Conservation (phyloP, 2,888 invertebrate species). For the Mellilla xanthometata region DNA sequence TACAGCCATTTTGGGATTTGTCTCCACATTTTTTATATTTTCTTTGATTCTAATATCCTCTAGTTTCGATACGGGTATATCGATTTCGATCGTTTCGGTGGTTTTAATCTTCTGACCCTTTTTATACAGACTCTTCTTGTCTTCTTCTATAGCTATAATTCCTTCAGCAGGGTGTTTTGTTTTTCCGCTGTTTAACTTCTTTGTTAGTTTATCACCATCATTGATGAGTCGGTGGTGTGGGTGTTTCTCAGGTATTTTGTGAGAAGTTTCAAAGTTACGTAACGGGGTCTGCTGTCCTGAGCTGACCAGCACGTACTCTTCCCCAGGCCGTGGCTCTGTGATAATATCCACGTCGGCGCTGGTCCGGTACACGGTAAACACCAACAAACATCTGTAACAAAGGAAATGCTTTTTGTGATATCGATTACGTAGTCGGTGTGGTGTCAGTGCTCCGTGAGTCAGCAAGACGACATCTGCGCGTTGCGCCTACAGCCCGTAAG, state of each 20-base stretch:
- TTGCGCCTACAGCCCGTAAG: conserved; percentile 48
- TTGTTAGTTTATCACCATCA: conserved; percentile 74
- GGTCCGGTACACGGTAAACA: conserved; percentile 67
- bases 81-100: conserved; percentile 71
- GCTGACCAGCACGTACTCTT: conserved; percentile 86
- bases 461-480: conserved; percentile 63
- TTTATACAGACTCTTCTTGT: conserved; percentile 61
- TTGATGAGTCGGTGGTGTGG: conserved; percentile 60
- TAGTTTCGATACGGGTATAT: conserved; percentile 71
- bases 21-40: conserved; percentile 71
- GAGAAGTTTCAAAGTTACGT: conserved; percentile 86
- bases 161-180: conserved; percentile 66
- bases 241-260: conserved; percentile 85
- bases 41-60: conserved; percentile 77
- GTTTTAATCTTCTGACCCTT: conserved; percentile 66
- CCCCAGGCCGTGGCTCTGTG: conserved; percentile 84
- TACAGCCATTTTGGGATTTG: conserved; percentile 70
- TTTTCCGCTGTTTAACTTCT: conserved; percentile 64
- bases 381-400: conserved; percentile 79
- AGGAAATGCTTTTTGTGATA: conserved; percentile 36
- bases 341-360: conserved; percentile 83
- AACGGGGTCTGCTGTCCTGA: conserved; percentile 74
- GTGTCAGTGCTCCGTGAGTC: conserved; percentile 65
- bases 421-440: conserved; percentile 40
- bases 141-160: conserved; percentile 74